Base-by-base conservation (phyloP, 2,113 vertebrate genomes). In the Suricata suricatta region DNA sequence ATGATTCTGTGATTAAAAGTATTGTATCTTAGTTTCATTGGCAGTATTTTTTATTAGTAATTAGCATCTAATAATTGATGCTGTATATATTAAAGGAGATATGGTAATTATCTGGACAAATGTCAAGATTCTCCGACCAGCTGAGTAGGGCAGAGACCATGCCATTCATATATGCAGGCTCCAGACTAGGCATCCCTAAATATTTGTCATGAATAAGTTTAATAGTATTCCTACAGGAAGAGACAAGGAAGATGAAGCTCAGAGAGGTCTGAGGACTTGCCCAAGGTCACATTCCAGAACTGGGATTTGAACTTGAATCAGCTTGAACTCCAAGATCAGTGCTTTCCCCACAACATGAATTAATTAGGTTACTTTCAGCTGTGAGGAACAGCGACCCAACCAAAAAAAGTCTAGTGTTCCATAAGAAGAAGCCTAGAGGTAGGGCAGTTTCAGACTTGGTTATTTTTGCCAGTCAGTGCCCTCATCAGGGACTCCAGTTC, bases 1-100 rank as follows among this genome's bases (percentile, higher is more conserved):
- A 77, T 83, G 92, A 33, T 60, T 31, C 13, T 63, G 29, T 60
- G 21, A 82, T 87, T 76, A 79, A 87, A 93, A 38, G 9, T 41
- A 52, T 35, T 74, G 74, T 86, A 69, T 74, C 33, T 81, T 93
- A 81, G 17, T 92, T 90, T 93, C 33, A 63, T 93, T 83, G 77
- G 52, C 13, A 52, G 38, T 41, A 69, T 69, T 60, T 90, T 82
- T 81, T 87, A 86, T 64, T 64, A 64, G 63, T 64, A 64, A 77
- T 47, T 77, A 47, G 13, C 41, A 88, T 95, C 60, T 86, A 93
- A 85, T 90, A 72, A 91, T 80, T n/a, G 54, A 66, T 68, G 25
- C 25, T 80, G 57, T 89, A 68, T 76, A 90, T 60, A 63, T 10
- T 52, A 82, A 74, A 90, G 72, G 64, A 85, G 54, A 63, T 82